A percentile compares a stretch with the other conserved stretches of the same genome.
phyloP scores from a whole-genome alignment of 2,888 invertebrate genomes.

The Thysanoteuthis rhombus region DNA sequence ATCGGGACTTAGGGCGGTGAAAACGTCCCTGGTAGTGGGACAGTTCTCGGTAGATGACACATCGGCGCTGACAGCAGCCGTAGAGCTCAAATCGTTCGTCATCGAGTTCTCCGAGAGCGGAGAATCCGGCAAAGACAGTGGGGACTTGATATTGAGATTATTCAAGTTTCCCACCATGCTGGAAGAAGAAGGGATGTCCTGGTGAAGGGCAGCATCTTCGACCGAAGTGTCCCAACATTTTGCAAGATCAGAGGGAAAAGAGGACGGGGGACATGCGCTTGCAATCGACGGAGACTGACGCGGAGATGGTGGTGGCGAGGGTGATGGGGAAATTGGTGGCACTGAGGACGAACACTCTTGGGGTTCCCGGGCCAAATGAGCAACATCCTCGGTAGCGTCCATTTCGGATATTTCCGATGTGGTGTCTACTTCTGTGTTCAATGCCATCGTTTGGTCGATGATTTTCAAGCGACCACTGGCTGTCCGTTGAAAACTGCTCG shows the following conservation, averaged over 20 bases:
- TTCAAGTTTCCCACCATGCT: neutral
- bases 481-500: neutral
- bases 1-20: neutral
- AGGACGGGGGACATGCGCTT: neutral
- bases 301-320: neutral
- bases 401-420: neutral
- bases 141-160: neutral
- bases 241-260: neutral
- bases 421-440: neutral
- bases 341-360: neutral
- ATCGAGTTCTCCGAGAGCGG: neutral
- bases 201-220: neutral
- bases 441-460: neutral
- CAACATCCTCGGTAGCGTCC: neutral
- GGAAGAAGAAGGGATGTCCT: neutral
- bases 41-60: neutral
- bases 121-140: neutral
- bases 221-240: neutral
- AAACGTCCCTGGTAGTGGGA: neutral
- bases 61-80: neutral
- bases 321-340: neutral
- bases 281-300: neutral
- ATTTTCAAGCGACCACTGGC: neutral
- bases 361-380: neutral
- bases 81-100: neutral